Evolutionary conservation across 2,797 vertebrate genomes (phyloP).

Genomic region (Gastrophryne carolinensis): DNA sequence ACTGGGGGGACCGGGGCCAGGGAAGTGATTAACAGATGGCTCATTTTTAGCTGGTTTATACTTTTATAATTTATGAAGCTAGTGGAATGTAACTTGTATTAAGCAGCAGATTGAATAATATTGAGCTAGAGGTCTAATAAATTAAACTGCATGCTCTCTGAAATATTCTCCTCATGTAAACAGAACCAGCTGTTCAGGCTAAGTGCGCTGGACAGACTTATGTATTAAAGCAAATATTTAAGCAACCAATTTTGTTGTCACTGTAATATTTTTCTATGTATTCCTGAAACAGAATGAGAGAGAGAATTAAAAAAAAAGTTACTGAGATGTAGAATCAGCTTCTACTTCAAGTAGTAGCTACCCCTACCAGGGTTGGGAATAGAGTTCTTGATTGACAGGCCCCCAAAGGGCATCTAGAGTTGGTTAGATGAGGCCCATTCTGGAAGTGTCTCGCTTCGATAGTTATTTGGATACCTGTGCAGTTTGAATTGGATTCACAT

Average conservation of each 20-base stretch:
- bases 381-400: too few relatives aligned
- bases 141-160: constrained; percentile 69
- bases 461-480: too few relatives aligned
- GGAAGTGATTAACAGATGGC: constrained; percentile 69
- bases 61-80: constrained; percentile 71
- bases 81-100: constrained; percentile 70
- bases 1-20: constrained; percentile 52
- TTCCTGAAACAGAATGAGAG: constrained; percentile 53
- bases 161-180: constrained; percentile 69
- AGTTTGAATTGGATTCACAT: too few relatives aligned
- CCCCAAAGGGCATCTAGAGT: too few relatives aligned
- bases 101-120: constrained; percentile 72
- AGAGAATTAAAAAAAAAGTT: constrained; percentile 47
- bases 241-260: constrained; percentile 72
- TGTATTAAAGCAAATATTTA: constrained; percentile 67
- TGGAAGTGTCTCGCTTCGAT: too few relatives aligned
- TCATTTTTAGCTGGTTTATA: constrained; percentile 67
- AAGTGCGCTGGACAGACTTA: constrained; percentile 65
- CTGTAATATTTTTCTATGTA: constrained; percentile 65
- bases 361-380: too few relatives aligned
- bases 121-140: constrained; percentile 69
- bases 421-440: too few relatives aligned
- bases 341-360: too few relatives aligned
- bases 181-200: constrained; percentile 69
- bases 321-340: background rate